A percentile compares a stretch with the other conserved stretches of the same genome.
phyloP scores from a whole-genome alignment of 2,888 invertebrate species.

The Lasioglossum zephyrum region DNA sequence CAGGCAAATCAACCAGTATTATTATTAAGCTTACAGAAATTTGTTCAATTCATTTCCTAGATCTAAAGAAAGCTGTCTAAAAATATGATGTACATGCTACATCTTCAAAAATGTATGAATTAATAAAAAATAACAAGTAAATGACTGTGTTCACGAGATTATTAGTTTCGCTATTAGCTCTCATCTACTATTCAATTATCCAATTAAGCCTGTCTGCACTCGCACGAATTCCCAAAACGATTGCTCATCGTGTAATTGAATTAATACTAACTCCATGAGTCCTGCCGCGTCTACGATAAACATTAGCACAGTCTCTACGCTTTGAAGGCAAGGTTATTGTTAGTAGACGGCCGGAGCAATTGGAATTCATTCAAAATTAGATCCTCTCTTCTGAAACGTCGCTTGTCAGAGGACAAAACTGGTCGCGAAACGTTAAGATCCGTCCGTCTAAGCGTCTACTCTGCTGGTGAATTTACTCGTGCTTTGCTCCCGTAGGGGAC shows the following conservation, averaged over 20 bases:
- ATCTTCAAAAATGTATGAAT: too few species aligned
- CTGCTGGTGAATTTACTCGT: constrained; percentile 6
- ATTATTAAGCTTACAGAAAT: too few species aligned
- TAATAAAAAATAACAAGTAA: too few species aligned
- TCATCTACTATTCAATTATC: not conserved
- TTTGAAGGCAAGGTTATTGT: not conserved
- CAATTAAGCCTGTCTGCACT: not conserved
- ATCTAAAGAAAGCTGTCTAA: too few species aligned
- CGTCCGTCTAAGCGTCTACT: not conserved
- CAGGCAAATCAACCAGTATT: too few species aligned
- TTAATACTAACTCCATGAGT: not conserved
- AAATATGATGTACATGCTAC: too few species aligned
- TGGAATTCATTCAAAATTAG: not conserved
- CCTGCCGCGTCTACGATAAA: not conserved
- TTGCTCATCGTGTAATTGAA: not conserved
- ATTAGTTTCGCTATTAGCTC: not conserved
- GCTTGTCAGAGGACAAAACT: not conserved
- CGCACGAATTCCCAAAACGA: not conserved
- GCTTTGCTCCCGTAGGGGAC: not conserved
- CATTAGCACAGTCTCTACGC: not conserved
- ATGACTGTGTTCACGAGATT: not conserved
- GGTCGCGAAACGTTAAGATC: not conserved
- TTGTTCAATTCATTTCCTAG: too few species aligned
- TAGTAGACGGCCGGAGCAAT: not conserved
- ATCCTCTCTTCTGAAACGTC: not conserved